Conservation (phyloP, 1,140 invertebrate species). For the Drosophila pseudoananassae region DNA sequence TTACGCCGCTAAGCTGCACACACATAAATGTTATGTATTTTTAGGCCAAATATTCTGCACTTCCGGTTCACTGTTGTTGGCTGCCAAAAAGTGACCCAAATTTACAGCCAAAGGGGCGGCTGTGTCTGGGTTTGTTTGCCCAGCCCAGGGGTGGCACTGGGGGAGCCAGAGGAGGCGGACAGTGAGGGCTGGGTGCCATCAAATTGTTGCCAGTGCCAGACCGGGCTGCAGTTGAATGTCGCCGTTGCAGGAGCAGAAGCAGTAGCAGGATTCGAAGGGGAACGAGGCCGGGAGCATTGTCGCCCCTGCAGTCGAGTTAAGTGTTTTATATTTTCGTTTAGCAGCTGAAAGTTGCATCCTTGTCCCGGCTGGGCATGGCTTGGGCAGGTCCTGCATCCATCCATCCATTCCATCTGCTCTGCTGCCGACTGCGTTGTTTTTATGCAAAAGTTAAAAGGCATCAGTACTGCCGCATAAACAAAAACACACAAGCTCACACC, state of each 20-base stretch:
- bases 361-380: slow-evolving; percentile 20
- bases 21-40: slow-evolving; percentile 37
- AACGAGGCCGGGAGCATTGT: slow-evolving; percentile 20
- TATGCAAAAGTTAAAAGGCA: slow-evolving; percentile 77
- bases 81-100: slow-evolving; percentile 78
- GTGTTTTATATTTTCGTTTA: slow-evolving; percentile 83
- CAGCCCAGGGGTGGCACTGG: slow-evolving; percentile 1
- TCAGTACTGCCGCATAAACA: slow-evolving; percentile 42
- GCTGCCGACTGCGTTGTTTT: slow-evolving; percentile 64
- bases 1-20: slow-evolving; percentile 28
- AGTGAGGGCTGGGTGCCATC: slow-evolving; percentile 36
- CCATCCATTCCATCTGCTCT: slow-evolving; percentile 41
- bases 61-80: slow-evolving; percentile 46
- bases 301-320: slow-evolving; percentile 72
- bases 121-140: slow-evolving; percentile 45
- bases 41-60: slow-evolving; percentile 47
- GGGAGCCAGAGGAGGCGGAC: background rate
- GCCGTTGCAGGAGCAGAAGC: slow-evolving; percentile 10
- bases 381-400: slow-evolving; percentile 33
- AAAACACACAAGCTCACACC: slow-evolving; percentile 18
- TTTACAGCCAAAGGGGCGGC: slow-evolving; percentile 48
- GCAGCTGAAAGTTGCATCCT: slow-evolving; percentile 81
- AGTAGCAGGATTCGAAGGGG: slow-evolving; percentile 41
- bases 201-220: slow-evolving; percentile 60
- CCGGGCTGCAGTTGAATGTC: slow-evolving; percentile 24